Evolutionary conservation across 2,113 vertebrate species (phyloP), one percentile per base, ranked within the genome.

Genomic region (Oryzias celebensis): DNA sequence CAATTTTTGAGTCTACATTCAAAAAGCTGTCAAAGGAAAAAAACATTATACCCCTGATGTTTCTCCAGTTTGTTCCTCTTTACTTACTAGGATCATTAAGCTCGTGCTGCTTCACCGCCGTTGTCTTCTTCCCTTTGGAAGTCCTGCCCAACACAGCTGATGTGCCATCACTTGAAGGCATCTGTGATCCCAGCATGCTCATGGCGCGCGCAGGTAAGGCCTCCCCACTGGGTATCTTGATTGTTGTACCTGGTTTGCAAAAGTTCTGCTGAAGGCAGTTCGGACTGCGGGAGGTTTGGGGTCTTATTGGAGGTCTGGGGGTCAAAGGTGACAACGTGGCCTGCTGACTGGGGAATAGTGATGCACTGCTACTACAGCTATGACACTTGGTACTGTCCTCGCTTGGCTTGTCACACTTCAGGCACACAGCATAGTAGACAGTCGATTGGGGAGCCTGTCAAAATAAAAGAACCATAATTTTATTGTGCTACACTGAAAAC

Each of bases 21-120:
- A 36, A 28, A 28, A 28, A 4, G 1, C 0, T 6, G 7, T 12
- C 36, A 36, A 36, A 36, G 31, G 36, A 36, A 36, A 36, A 36
- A 36, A 36, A 36, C 8, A 28, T 28, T 5, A 28, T 6, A 28
- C 26, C 5, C 5, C 26, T 28, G 26, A 28, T 36, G 36, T 36
- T 36, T 7, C 31, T 36, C 31, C 31, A 26, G 26, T 28, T 28
- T 28, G 26, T 20, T 20, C 20, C 20, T 28, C 26, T 28, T 28
- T 4, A 87, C 96, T 96, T 93, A 98, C 97, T 99, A 80, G 96
- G 95, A 88, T 98, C 96, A 64, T 94, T 96, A 73, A 95, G 86
- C 62, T 95, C 89, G 18, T 91, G 92, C 36, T 90, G 85, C 84
- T 90, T 90, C 62, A 76, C 82, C 44, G 90, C 58, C 56, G 56